Base-by-base conservation (phyloP, 2,888 invertebrate species). In the Lypha dubia region DNA sequence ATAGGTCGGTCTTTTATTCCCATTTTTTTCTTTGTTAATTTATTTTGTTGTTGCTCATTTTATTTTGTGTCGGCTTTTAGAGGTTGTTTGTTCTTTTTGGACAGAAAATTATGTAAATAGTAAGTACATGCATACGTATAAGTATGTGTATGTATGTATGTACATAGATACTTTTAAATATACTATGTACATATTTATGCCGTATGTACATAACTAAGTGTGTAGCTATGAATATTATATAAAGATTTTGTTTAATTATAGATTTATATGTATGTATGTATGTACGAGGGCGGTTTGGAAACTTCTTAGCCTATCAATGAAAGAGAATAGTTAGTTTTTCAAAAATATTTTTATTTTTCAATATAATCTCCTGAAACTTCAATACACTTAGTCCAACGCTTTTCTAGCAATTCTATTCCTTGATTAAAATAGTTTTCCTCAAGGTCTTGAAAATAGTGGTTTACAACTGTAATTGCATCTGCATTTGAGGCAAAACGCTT, bases 1-100 rank as follows among this genome's bases (percentile, higher is more conserved):
- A 88, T 88, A 88, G 87, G 87, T 88, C 87, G 86, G 74, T 65
- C 71, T 65, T 75, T 77, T 75, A 67, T 81, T 65, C 35, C 28
- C 28, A 2, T 28, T 28, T 53, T 38, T 41, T 79, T 44, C 6
- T 20, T 76, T 22, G 60, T 53, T 41, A 15, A 32, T 9, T 49
- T 41, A 22, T 49, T 13, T 13, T n/a, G 24, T 38, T 32, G 8
- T 8, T 35, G 22, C n/a, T 38, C 28, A 22, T 60, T 70, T 32
- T 2, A 15, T 79, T 35, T 71, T 53, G 15, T 46, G 44, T 60
- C 44, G 63, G 28, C 44, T 41, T 71, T 73, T 41, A 11, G 32
- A 28, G 62, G 20, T 75, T 58, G 49, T 65, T 56, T 60, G 60
- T 53, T 53, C 11, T 28, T 46, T 28, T 46, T 28, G 58, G 51